phyloP scores from a whole-genome alignment of 2,113 vertebrate genomes.

The Pitta sordida region DNA sequence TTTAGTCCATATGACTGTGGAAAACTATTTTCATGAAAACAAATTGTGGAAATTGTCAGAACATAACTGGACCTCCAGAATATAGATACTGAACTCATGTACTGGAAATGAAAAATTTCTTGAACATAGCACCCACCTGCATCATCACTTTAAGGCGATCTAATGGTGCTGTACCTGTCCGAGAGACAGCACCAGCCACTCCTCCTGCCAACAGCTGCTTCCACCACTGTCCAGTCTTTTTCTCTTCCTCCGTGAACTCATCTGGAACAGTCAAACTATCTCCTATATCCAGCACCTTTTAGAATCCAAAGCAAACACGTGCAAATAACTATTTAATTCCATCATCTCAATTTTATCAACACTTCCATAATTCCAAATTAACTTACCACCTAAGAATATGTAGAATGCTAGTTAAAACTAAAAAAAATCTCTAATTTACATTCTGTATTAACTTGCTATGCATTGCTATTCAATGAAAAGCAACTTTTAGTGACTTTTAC shows the following conservation, averaged over 20 bases:
- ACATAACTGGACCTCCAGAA: not conserved
- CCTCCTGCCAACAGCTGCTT: constrained; percentile 88
- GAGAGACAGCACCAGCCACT: constrained; percentile 85
- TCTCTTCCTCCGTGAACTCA: constrained; percentile 93
- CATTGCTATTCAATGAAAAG: not conserved
- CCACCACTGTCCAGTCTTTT: constrained; percentile 88
- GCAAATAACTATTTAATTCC: not conserved
- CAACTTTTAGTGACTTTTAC: not conserved
- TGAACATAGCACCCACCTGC: constrained; percentile 77
- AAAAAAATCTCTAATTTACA: not conserved
- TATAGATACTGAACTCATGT: not conserved
- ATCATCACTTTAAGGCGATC: constrained; percentile 94
- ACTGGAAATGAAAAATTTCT: not conserved
- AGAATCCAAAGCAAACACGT: constrained; percentile 27
- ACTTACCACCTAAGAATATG: not conserved
- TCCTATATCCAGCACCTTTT: constrained; percentile 91
- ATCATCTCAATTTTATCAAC: not conserved
- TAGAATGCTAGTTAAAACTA: not conserved
- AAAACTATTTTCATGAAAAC: not conserved
- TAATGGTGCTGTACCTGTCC: constrained; percentile 90
- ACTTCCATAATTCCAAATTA: not conserved
- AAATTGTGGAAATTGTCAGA: not conserved
- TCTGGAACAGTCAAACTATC: constrained; percentile 91
- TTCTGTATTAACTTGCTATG: not conserved
- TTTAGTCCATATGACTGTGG: not conserved